Evolutionary conservation across 2,797 vertebrate species (phyloP).

Genomic region (Acanthopagrus latus): DNA sequence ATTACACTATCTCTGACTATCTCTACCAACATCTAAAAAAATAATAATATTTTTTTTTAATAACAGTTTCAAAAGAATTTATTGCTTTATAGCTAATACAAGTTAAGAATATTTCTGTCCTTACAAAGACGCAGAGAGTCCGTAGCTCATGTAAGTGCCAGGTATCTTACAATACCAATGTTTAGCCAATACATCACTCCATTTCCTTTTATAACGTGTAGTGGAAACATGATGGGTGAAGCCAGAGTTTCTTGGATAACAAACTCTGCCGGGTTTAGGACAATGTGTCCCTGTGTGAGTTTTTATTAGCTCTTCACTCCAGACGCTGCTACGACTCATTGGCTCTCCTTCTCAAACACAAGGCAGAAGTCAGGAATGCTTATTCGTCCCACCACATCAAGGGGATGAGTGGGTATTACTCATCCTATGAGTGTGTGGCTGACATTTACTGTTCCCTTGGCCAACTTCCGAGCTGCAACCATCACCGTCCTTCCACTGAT

Average conservation of each 20-base stretch:
- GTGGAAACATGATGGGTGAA: slow-evolving; percentile 1
- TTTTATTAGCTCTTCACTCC: slow-evolving; percentile 35
- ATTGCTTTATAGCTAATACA: too few species aligned
- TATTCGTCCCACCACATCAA: slow-evolving; percentile 81
- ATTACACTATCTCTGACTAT: too few species aligned
- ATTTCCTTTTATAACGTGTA: background rate
- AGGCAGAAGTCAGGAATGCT: slow-evolving; percentile 66
- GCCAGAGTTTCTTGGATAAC: slow-evolving; percentile 47
- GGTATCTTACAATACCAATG: too few species aligned
- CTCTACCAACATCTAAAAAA: too few species aligned
- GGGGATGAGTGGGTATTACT: slow-evolving; percentile 73
- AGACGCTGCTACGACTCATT: slow-evolving; percentile 58
- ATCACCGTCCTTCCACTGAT: slow-evolving; percentile 56
- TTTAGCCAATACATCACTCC: too few species aligned
- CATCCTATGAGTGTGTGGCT: slow-evolving; percentile 68
- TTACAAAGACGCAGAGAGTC: too few species aligned
- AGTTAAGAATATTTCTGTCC: too few species aligned
- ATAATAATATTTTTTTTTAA: too few species aligned
- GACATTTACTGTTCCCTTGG: slow-evolving; percentile 59
- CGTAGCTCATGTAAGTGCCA: too few species aligned
- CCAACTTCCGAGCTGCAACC: slow-evolving; percentile 57
- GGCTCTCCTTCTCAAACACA: slow-evolving; percentile 63
- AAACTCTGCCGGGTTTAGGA: slow-evolving; percentile 58
- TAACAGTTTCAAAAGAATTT: too few species aligned
- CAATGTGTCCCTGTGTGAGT: slow-evolving; percentile 56